phyloP scores from a whole-genome alignment of 2,888 invertebrate genomes.

The Campopleginae sp. region DNA sequence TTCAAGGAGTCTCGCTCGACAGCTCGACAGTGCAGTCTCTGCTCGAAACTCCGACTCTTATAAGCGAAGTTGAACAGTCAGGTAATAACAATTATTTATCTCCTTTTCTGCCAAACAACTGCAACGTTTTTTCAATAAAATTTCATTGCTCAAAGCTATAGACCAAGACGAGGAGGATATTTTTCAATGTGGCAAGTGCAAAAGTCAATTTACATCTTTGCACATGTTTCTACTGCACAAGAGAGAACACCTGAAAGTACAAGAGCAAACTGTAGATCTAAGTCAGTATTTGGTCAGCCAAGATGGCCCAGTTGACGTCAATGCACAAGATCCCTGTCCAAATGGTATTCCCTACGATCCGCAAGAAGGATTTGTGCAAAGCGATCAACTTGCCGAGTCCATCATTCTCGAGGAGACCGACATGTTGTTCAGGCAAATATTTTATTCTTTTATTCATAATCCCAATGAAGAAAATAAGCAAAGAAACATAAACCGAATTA shows the following conservation, averaged over 20 bases:
- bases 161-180: slow-evolving; percentile 87
- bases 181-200: slow-evolving; percentile 90
- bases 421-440: slow-evolving; percentile 80
- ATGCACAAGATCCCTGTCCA: slow-evolving; percentile 75
- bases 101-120: background rate
- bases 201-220: slow-evolving; percentile 87
- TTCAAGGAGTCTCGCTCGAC: slow-evolving; percentile 80
- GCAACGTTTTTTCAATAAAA: background rate
- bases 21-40: slow-evolving; percentile 81
- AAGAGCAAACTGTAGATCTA: slow-evolving; percentile 80
- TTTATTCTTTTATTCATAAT: background rate
- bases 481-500: too few relatives aligned
- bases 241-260: slow-evolving; percentile 82
- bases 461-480: too few relatives aligned
- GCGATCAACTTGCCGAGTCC: slow-evolving; percentile 78
- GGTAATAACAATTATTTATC: slow-evolving; percentile 70
- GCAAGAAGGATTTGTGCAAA: slow-evolving; percentile 78
- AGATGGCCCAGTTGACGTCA: slow-evolving; percentile 74
- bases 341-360: slow-evolving; percentile 77
- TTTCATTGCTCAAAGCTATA: slow-evolving; percentile 74
- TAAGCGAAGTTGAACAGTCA: slow-evolving; percentile 81
- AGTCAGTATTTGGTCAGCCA: slow-evolving; percentile 80
- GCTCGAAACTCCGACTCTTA: slow-evolving; percentile 80
- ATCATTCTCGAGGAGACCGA: slow-evolving; percentile 82
- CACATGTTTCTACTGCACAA: slow-evolving; percentile 88